These are phyloP conservation scores for Eupithecia exiguata DNA, from an alignment of 2,888 invertebrate species.

Conservation along the genomic window DNA sequence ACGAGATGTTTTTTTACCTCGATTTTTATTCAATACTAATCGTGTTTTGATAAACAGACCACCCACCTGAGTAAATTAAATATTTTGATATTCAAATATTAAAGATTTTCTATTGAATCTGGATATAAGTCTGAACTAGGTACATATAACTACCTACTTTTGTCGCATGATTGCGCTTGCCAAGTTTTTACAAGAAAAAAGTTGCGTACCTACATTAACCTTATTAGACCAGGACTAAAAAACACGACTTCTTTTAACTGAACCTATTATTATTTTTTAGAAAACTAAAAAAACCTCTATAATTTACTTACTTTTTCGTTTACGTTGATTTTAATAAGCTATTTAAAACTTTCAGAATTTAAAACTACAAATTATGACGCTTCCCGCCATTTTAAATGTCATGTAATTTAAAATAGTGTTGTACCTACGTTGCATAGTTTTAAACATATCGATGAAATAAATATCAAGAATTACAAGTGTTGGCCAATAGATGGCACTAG, in stretches of 20 bases:
- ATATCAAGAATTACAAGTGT: constrained; percentile 25
- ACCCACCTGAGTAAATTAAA: neutral
- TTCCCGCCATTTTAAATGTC: constrained; percentile 54
- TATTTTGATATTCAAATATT: neutral
- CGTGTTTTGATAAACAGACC: neutral
- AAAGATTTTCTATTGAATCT: neutral
- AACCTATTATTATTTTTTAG: neutral
- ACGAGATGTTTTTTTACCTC: neutral
- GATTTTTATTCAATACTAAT: neutral
- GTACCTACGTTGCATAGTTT: constrained; percentile 37
- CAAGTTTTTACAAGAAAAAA: constrained; percentile 1
- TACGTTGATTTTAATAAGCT: neutral
- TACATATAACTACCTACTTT: neutral
- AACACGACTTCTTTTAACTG: neutral
- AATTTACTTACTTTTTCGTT: neutral
- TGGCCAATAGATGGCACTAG: constrained; percentile 33
- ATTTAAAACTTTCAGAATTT: constrained; percentile 25
- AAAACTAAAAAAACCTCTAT: neutral
- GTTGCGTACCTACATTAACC: neutral
- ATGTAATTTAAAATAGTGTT: constrained; percentile 39
- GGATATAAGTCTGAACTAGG: neutral
- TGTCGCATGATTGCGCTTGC: constrained; percentile 13
- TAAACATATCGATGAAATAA: constrained; percentile 36
- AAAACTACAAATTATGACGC: constrained; percentile 40
- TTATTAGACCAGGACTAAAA: neutral